Evolutionary conservation across 2,888 invertebrate genomes (phyloP).

Genomic region (Ochropacha duplaris): DNA sequence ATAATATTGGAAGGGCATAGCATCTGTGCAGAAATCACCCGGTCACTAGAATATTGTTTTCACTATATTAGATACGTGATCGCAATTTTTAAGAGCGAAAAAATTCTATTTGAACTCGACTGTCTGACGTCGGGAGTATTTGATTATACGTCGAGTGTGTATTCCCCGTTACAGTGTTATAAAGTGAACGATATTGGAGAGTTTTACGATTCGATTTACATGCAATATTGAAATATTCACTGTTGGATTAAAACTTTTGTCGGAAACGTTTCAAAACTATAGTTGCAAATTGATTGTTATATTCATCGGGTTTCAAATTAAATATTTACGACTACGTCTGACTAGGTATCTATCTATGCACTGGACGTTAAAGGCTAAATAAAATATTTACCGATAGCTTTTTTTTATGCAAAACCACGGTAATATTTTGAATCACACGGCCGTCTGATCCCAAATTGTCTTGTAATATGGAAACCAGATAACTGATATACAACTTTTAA

Average conservation of each 20-base stretch:
- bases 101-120: constrained; percentile 76
- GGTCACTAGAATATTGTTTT: constrained; percentile 85
- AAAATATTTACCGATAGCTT: not conserved
- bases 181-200: constrained; percentile 72
- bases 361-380: not conserved
- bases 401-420: too few species aligned
- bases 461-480: too few species aligned
- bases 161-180: constrained; percentile 71
- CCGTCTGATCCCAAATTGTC: too few species aligned
- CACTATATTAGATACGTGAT: constrained; percentile 84
- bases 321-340: not conserved
- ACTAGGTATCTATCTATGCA: not conserved
- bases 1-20: constrained; percentile 73
- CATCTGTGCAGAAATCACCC: constrained; percentile 81
- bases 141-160: constrained; percentile 73
- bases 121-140: constrained; percentile 71
- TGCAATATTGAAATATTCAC: constrained; percentile 71
- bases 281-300: not conserved
- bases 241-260: constrained; percentile 55
- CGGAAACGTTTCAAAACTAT: constrained; percentile 12
- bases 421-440: too few species aligned
- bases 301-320: not conserved
- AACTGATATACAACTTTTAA: too few species aligned
- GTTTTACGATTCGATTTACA: constrained; percentile 70
- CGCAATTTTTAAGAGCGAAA: constrained; percentile 82